A percentile compares a stretch with the other conserved stretches of the same genome.
These are phyloP conservation scores for Strigamia crassipes DNA, from an alignment of 2,888 invertebrate species.

Conservation along the genomic window DNA sequence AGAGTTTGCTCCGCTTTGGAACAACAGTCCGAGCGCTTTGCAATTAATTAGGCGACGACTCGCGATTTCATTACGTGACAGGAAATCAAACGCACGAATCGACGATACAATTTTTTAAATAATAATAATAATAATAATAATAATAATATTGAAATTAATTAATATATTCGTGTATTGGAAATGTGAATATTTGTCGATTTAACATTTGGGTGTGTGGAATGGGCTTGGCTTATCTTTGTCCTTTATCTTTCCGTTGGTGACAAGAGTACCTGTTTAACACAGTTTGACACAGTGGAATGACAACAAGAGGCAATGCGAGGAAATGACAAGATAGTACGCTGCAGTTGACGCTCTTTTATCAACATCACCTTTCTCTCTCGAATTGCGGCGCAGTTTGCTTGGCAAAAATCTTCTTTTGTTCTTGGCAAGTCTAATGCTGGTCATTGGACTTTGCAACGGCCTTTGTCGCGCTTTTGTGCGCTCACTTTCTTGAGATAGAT, in stretches of 20 bases:
- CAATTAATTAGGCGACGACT: conserved; percentile 7
- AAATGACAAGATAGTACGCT: conserved; percentile 22
- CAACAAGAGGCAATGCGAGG: conserved; percentile 1
- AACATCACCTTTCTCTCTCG: background rate
- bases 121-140: background rate
- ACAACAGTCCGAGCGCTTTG: background rate
- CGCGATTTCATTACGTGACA: background rate
- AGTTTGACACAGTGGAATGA: background rate
- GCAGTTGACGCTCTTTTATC: conserved; percentile 32
- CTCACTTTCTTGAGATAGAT: conserved; percentile 34
- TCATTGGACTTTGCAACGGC: conserved; percentile 14
- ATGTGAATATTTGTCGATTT: no score
- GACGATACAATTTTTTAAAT: background rate
- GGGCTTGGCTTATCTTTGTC: no score
- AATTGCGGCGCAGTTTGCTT: background rate
- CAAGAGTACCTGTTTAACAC: no score
- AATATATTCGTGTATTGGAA: no score
- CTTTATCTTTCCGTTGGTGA: background rate
- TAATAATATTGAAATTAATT: no score
- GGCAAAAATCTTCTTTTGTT: conserved; percentile 23
- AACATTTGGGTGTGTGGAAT: no score
- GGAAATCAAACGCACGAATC: conserved; percentile 17
- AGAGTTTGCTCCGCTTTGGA: background rate
- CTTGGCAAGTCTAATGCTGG: conserved; percentile 18
- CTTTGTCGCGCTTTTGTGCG: conserved; percentile 13